Percentiles rank a stretch among this genome's conserved stretches.
These are phyloP conservation scores for Marmota monax DNA, from an alignment of 2,113 vertebrate species.

Conservation along the genomic window DNA sequence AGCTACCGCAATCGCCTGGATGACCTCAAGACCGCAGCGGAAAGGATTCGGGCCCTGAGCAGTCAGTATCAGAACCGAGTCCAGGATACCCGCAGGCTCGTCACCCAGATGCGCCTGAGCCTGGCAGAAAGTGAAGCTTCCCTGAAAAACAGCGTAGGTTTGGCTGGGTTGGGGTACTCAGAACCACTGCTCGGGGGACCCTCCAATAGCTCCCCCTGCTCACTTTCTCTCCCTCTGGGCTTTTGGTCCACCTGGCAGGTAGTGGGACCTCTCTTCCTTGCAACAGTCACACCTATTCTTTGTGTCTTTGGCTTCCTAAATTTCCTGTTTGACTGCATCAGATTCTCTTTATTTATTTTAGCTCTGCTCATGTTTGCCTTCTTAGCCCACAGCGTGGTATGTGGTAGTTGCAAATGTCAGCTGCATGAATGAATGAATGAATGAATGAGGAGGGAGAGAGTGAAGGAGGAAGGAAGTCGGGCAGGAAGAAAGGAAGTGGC, in stretches of 20 bases:
- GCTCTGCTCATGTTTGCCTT: not conserved
- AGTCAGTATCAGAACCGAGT: conserved; percentile 85
- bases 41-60: conserved; percentile 78
- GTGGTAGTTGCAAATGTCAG: not conserved
- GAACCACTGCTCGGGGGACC: not conserved
- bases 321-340: not conserved
- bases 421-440: not conserved
- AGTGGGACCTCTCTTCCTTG: not conserved
- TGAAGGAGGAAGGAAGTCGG: not conserved
- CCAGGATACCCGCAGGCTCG: conserved; percentile 83
- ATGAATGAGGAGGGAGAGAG: not conserved
- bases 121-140: conserved; percentile 84
- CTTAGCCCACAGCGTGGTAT: not conserved
- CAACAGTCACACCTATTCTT: not conserved
- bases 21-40: conserved; percentile 71
- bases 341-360: not conserved
- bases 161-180: fast-evolving
- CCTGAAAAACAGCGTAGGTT: conserved; percentile 87
- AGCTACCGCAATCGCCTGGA: conserved; percentile 84
- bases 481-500: not conserved
- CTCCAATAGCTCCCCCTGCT: not conserved
- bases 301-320: not conserved
- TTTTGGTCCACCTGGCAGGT: not conserved
- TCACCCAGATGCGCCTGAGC: conserved; percentile 85
- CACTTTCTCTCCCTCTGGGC: not conserved